Evolutionary conservation across 2,888 invertebrate species (phyloP).

Genomic region (Meta bourneti): DNA sequence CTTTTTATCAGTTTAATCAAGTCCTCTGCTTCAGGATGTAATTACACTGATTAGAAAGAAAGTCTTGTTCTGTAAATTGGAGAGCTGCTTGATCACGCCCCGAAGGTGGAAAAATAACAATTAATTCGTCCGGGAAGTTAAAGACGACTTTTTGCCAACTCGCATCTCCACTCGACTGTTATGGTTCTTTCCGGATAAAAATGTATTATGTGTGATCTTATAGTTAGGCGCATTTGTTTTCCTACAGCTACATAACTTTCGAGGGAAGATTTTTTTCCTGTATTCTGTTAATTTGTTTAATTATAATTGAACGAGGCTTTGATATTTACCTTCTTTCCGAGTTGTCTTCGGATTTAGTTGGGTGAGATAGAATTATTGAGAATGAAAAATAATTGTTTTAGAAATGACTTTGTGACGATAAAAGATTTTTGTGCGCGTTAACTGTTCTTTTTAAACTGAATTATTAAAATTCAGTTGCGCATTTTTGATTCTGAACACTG

Average conservation of each 20-base stretch:
- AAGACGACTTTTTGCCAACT: background rate
- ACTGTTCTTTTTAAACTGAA: too few species aligned
- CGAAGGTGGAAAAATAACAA: conserved; percentile 30
- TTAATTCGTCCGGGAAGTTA: background rate
- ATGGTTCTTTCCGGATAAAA: background rate
- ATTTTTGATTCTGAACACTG: too few species aligned
- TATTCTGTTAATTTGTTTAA: background rate
- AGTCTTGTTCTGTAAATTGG: conserved; percentile 51
- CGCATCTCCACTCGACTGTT: background rate
- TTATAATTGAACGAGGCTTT: background rate
- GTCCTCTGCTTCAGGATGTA: conserved; percentile 27
- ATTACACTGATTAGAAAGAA: conserved; percentile 55
- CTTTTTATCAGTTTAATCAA: conserved; percentile 38
- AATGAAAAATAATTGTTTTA: too few species aligned
- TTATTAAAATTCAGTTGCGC: too few species aligned
- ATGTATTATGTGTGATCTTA: background rate
- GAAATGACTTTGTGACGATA: too few species aligned
- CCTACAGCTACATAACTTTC: background rate
- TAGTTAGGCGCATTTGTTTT: background rate
- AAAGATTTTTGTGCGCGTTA: too few species aligned
- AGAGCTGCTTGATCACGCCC: conserved; percentile 4
- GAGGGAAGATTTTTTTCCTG: background rate
- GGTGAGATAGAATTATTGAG: too few species aligned
- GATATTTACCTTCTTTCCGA: too few species aligned
- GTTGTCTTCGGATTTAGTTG: too few species aligned